phyloP scores from a whole-genome alignment of 2,797 vertebrate species.

The Podarcis lilfordi region DNA sequence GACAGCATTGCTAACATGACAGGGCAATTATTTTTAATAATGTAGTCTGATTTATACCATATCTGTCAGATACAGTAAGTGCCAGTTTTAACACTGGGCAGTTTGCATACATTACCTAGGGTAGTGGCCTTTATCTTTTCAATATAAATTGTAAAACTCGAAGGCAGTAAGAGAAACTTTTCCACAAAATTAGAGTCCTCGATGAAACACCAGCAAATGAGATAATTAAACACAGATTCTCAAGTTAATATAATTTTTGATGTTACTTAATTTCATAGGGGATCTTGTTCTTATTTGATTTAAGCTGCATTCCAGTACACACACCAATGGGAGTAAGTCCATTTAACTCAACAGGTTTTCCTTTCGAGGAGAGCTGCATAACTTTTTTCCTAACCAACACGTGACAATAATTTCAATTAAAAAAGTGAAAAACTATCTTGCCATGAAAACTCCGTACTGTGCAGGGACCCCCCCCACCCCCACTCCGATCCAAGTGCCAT shows the following conservation, averaged over 20 bases:
- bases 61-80: conserved; percentile 26
- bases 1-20: neutral
- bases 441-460: too few species aligned
- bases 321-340: neutral
- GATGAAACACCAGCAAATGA: neutral
- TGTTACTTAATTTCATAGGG: neutral
- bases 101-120: conserved; percentile 22
- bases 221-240: neutral
- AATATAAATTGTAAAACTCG: neutral
- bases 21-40: conserved; percentile 24
- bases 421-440: neutral
- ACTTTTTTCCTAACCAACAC: neutral
- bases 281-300: neutral
- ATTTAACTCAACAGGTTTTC: neutral
- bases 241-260: neutral
- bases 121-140: neutral
- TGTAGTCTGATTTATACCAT: conserved; percentile 31
- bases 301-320: neutral
- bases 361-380: neutral
- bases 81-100: conserved; percentile 1
- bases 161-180: conserved; percentile 2
- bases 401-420: neutral
- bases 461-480: neutral
- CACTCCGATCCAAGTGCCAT: neutral
- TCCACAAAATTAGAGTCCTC: neutral